Evolutionary conservation across 2,888 invertebrate genomes (phyloP), one percentile per base, ranked within the genome.

Genomic region (Conchocele bisecta): DNA sequence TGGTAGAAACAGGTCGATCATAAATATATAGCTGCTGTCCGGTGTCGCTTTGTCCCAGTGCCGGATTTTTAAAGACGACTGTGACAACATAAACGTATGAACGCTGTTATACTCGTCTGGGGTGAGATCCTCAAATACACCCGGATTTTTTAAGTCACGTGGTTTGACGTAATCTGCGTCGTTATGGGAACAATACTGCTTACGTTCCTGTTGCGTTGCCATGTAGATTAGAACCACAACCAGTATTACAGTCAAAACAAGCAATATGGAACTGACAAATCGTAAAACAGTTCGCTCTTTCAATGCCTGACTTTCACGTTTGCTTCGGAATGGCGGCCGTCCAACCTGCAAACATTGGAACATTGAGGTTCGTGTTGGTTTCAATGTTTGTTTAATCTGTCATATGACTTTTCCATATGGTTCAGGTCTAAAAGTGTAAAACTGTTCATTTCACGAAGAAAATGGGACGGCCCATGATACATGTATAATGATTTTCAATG

Each of bases 111-210:
- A 78, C 66, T 87, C 87, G 1, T 57, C 46, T 2, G 79, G 73
- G 0, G 83, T 84, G 9, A 87, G 69, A 64, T 87, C 86, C 31
- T 83, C 83, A 37, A 86, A 86, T 6, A 84, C 48, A 15, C 79
- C 82, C 3, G 84, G 86, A 17, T 72, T 74, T 20, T 79, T 59
- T 20, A 79, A 50, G 54, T 86, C 65, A 42, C 83, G 69, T 17
- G 77, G 77, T 24, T 37, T 66, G 22, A 76, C 66, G 48, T 65
- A 42, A 51, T 63, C 58, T 11, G 41, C 50, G 26, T 44, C 51
- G 9, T 53, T 17, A 22, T 35, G 56, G 33, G 51, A 17, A 53
- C 71, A 71, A 33, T 60, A 65, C 15, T 44, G 56, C 9, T 46
- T 15, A 9, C 28, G 24, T 3, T 29, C 35, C 13, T n/a, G 31